phyloP scores from a whole-genome alignment of 1,140 invertebrate species.

The Aphelenchoides fujianensis region DNA sequence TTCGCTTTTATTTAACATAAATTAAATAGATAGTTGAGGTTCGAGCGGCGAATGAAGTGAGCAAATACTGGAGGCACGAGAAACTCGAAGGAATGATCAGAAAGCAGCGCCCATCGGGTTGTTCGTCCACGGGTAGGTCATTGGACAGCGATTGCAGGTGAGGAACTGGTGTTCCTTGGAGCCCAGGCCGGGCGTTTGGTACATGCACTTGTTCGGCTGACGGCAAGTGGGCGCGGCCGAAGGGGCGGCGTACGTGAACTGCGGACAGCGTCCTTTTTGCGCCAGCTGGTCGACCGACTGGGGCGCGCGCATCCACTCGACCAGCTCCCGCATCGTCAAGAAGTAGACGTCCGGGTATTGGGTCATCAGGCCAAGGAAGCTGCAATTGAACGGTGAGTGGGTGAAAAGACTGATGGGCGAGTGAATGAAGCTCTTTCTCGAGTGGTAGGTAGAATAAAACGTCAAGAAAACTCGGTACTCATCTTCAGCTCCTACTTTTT shows the following conservation, averaged over 20 bases:
- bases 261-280: not conserved
- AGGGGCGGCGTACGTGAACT: no score
- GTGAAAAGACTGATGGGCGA: no score
- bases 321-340: slow-evolving; percentile 35
- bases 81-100: no score
- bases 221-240: slow-evolving; percentile 2
- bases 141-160: slow-evolving; percentile 36
- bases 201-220: slow-evolving; percentile 39
- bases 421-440: no score
- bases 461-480: no score
- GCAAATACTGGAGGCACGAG: no score
- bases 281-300: slow-evolving; percentile 27
- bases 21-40: no score
- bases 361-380: slow-evolving; percentile 32
- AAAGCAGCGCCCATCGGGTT: no score
- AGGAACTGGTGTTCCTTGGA: slow-evolving; percentile 29
- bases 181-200: slow-evolving; percentile 22
- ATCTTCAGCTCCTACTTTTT: no score
- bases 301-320: slow-evolving; percentile 51
- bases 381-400: not conserved
- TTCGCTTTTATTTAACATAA: no score
- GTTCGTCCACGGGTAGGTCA: slow-evolving; percentile 34
- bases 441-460: no score
- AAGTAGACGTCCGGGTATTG: slow-evolving; percentile 48
- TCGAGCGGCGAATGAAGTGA: no score